Conservation (phyloP, 2,797 vertebrate species). For the Tamandua tetradactyla region DNA sequence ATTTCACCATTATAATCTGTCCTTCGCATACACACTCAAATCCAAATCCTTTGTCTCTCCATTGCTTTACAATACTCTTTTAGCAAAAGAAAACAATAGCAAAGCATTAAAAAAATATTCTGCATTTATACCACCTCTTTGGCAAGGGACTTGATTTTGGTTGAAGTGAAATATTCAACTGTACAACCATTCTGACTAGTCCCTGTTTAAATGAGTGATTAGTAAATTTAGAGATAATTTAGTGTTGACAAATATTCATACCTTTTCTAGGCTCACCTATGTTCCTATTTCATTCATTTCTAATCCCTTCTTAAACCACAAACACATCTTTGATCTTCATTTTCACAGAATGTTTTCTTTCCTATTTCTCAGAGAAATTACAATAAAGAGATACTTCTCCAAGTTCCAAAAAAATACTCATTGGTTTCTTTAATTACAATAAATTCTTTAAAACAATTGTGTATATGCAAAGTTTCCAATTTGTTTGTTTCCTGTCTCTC, state of each 20-base stretch:
- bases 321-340: background rate
- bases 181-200: background rate
- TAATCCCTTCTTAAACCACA: background rate
- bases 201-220: background rate
- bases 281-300: background rate
- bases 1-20: background rate
- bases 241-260: background rate
- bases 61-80: background rate
- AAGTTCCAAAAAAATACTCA: too few species aligned
- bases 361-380: background rate
- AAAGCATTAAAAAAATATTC: too few species aligned
- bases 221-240: background rate
- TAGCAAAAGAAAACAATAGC: background rate
- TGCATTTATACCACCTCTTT: background rate
- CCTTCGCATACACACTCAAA: background rate
- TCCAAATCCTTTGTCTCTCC: background rate
- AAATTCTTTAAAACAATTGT: background rate
- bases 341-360: background rate
- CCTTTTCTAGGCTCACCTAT: background rate
- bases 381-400: background rate
- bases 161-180: background rate
- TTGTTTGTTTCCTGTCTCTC: background rate
- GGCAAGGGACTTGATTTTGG: background rate
- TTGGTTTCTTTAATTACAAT: too few species aligned
- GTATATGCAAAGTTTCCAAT: background rate